Evolutionary conservation across 2,797 vertebrate genomes (phyloP).

Genomic region (Phoeniculus purpureus): DNA sequence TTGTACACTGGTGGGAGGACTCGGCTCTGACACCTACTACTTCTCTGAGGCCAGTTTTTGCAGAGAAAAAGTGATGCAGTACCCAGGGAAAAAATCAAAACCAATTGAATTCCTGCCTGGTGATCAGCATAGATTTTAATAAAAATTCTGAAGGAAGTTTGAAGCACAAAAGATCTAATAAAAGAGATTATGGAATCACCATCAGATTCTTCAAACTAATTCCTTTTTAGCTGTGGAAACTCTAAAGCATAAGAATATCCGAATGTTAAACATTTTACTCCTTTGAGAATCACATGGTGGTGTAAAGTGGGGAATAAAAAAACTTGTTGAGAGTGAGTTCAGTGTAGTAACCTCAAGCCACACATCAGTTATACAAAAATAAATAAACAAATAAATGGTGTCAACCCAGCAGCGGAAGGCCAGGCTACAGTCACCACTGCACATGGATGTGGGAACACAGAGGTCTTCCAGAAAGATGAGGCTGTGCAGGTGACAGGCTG

Average conservation of each 20-base stretch:
- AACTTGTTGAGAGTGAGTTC: not conserved
- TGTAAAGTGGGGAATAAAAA: not conserved
- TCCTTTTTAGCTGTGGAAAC: not conserved
- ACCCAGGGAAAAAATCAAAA: not conserved
- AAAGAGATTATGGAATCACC: not conserved
- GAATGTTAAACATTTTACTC: not conserved
- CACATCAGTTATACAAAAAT: not conserved
- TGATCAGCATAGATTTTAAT: not conserved
- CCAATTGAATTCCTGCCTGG: not conserved
- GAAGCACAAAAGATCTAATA: not conserved
- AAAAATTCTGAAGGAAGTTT: not conserved
- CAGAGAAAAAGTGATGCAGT: not conserved
- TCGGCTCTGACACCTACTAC: not conserved
- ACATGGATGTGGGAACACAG: too few relatives aligned
- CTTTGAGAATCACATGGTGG: not conserved
- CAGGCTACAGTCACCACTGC: too few relatives aligned
- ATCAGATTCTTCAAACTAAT: not conserved
- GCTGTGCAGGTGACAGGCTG: too few relatives aligned
- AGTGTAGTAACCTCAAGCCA: not conserved
- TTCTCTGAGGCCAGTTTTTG: not conserved
- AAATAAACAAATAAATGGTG: too few relatives aligned
- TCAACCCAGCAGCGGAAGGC: too few relatives aligned
- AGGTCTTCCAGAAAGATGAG: too few relatives aligned
- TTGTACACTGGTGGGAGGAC: not conserved
- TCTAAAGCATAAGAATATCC: not conserved